These are phyloP conservation scores for Isurus oxyrinchus DNA, from an alignment of 2,113 vertebrate species.

Conservation along the genomic window DNA sequence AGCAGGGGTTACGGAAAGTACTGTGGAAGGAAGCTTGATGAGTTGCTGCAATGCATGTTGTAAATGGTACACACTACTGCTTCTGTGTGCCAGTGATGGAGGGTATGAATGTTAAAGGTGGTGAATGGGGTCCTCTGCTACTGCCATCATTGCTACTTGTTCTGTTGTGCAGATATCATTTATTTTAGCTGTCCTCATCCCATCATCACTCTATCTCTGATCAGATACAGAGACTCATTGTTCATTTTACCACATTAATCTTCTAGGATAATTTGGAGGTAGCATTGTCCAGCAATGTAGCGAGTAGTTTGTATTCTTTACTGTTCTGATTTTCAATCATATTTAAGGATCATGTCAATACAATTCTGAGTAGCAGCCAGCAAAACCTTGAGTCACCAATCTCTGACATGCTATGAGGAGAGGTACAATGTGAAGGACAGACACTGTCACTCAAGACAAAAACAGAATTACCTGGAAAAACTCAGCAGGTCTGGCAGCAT, in stretches of 20 bases:
- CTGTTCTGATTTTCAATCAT: background rate
- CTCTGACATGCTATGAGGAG: background rate
- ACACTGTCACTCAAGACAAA: background rate
- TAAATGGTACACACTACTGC: too few relatives aligned
- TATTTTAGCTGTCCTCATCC: constrained; percentile 54
- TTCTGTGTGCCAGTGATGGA: too few relatives aligned
- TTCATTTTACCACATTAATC: background rate
- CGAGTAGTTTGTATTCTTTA: background rate
- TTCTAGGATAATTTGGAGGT: background rate
- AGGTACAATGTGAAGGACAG: background rate
- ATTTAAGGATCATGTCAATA: background rate
- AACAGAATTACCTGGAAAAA: too few relatives aligned
- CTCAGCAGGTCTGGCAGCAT: too few relatives aligned
- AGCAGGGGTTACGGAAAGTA: background rate
- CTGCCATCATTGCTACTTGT: background rate
- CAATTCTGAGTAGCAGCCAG: background rate
- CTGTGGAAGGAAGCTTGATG: background rate
- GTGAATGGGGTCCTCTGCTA: background rate
- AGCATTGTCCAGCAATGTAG: background rate
- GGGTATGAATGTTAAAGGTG: background rate
- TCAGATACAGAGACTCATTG: constrained; percentile 43
- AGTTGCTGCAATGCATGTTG: background rate
- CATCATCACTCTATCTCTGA: constrained; percentile 47
- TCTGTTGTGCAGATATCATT: constrained; percentile 3
- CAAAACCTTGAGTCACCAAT: background rate